These are phyloP conservation scores for Hyles lineata DNA, from an alignment of 2,888 invertebrate genomes.

Conservation along the genomic window DNA sequence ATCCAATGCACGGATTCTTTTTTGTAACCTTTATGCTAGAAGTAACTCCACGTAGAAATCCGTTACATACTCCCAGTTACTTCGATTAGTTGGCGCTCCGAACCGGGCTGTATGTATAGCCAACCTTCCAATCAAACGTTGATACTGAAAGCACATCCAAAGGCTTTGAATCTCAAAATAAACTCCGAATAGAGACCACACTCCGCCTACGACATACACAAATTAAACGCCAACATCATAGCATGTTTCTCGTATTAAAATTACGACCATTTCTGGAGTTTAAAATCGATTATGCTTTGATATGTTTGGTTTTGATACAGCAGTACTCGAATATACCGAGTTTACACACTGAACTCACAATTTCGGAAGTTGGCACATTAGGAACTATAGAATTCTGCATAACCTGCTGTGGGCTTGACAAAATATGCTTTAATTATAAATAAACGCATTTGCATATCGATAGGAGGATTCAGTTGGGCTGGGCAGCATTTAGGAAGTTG, in stretches of 20 bases:
- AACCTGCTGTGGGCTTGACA: not conserved
- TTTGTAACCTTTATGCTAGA: not conserved
- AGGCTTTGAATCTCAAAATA: conserved; percentile 71
- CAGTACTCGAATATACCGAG: not conserved
- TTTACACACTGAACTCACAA: not conserved
- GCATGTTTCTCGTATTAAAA: not conserved
- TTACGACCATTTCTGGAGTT: not conserved
- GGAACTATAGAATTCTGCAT: not conserved
- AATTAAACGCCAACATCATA: not conserved
- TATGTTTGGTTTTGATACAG: not conserved
- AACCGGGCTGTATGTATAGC: not conserved
- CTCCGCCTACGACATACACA: not conserved
- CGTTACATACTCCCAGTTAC: not conserved
- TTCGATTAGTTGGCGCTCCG: conserved; percentile 19
- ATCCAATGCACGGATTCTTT: no score
- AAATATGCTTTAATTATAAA: conserved; percentile 4
- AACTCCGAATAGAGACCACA: conserved; percentile 52
- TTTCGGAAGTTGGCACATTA: not conserved
- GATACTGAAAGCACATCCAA: conserved; percentile 57
- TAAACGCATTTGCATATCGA: conserved; percentile 20
- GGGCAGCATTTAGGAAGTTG: no score
- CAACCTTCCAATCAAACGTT: conserved; percentile 63
- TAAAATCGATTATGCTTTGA: not conserved
- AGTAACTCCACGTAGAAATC: not conserved
- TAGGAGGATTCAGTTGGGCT: no score